A percentile compares a stretch with the other conserved stretches of the same genome.
Evolutionary conservation across 2,797 vertebrate species (phyloP).

Genomic region (Coreius guichenoti): DNA sequence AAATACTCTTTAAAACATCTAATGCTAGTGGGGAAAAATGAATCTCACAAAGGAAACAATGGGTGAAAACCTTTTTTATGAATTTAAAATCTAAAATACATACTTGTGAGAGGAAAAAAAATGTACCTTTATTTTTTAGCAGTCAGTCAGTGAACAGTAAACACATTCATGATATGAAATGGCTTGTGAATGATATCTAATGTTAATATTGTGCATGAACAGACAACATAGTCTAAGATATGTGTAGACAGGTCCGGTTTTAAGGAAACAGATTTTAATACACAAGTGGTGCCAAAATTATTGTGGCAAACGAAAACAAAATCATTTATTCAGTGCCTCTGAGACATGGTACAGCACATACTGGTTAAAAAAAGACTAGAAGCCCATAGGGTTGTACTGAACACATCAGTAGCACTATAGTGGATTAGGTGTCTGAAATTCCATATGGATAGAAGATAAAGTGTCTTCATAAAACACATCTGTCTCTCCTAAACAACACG

Average conservation of each 20-base stretch:
- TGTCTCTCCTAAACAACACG: constrained; percentile 51
- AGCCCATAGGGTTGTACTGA: constrained; percentile 69
- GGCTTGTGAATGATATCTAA: constrained; percentile 30
- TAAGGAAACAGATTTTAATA: constrained; percentile 22
- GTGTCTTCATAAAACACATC: constrained; percentile 57
- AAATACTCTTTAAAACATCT: not conserved
- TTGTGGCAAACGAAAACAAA: constrained; percentile 68
- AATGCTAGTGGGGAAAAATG: not conserved
- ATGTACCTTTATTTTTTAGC: constrained; percentile 27
- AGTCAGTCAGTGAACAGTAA: constrained; percentile 31
- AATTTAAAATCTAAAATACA: constrained; percentile 4
- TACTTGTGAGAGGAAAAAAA: constrained; percentile 1
- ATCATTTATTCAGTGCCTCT: constrained; percentile 90
- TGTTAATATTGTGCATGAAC: constrained; percentile 39
- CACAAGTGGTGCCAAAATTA: constrained; percentile 26
- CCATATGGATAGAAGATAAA: constrained; percentile 57
- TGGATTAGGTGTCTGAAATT: constrained; percentile 63
- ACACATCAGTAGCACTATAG: constrained; percentile 65
- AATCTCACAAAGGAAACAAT: not conserved
- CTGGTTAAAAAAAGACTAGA: constrained; percentile 61
- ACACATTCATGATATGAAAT: constrained; percentile 32
- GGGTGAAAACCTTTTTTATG: not conserved
- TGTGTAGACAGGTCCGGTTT: constrained; percentile 18
- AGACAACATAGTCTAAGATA: not conserved
- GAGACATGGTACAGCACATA: constrained; percentile 83